Evolutionary conservation across 2,113 vertebrate species (phyloP).

Genomic region (Saimiri boliviensis): DNA sequence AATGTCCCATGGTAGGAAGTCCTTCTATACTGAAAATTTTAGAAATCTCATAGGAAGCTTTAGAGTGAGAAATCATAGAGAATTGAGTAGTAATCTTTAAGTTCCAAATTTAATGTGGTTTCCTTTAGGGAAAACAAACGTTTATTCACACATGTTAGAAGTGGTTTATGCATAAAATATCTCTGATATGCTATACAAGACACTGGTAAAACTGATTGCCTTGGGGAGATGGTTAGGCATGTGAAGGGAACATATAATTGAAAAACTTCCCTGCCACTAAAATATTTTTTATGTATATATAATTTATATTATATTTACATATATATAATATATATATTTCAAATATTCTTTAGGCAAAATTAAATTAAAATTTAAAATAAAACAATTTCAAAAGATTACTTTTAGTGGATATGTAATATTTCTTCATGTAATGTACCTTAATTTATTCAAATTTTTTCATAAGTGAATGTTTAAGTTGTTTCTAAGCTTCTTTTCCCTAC

Average conservation of each 20-base stretch:
- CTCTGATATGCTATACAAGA: neutral
- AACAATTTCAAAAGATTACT: neutral
- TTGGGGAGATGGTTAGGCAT: neutral
- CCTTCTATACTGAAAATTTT: neutral
- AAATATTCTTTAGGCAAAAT: neutral
- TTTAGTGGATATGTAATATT: neutral
- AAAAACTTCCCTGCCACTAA: constrained; percentile 4
- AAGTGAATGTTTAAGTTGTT: neutral
- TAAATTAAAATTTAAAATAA: neutral
- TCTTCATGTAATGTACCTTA: neutral
- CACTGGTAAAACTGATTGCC: neutral
- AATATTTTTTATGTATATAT: neutral
- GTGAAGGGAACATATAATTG: neutral
- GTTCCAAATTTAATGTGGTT: neutral
- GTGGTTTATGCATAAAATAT: neutral
- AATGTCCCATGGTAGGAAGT: neutral
- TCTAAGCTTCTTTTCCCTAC: neutral
- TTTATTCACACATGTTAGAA: neutral
- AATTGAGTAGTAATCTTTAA: neutral
- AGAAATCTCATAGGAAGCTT: neutral
- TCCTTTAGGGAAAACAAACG: neutral
- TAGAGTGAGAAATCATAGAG: neutral
- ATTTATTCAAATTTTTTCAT: neutral
- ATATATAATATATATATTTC: neutral
- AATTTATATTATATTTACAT: no score